Evolutionary conservation across 2,888 invertebrate genomes (phyloP).

Genomic region (Drosophila fulvimacula): DNA sequence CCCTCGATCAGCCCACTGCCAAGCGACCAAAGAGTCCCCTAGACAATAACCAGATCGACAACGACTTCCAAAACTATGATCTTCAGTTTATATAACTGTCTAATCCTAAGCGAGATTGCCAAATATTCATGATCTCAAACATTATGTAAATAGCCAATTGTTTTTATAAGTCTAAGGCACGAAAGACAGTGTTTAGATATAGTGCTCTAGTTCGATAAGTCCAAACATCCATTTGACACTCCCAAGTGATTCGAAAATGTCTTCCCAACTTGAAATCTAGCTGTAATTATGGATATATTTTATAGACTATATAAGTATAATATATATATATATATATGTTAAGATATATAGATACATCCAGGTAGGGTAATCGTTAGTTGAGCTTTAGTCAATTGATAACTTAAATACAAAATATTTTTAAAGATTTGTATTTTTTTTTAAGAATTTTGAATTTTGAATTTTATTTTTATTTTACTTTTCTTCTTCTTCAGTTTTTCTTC

Average conservation of each 20-base stretch:
- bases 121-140: constrained; percentile 65
- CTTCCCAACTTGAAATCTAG: constrained; percentile 55
- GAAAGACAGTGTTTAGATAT: constrained; percentile 3
- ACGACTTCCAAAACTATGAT: constrained; percentile 84
- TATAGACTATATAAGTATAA: not conserved
- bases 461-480: not conserved
- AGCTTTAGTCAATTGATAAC: constrained; percentile 18
- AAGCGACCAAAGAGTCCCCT: constrained; percentile 45
- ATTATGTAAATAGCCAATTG: constrained; percentile 30
- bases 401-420: constrained; percentile 19
- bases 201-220: not conserved
- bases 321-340: not conserved
- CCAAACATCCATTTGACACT: constrained; percentile 23
- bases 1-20: constrained; percentile 64
- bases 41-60: constrained; percentile 62
- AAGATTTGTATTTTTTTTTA: not conserved
- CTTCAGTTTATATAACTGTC: constrained; percentile 76
- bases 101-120: constrained; percentile 14
- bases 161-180: not conserved
- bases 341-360: constrained; percentile 8
- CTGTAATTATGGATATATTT: constrained; percentile 22
- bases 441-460: not conserved
- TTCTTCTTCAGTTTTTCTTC: too few species aligned
- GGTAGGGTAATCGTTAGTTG: not conserved
- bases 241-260: constrained; percentile 65